Base-by-base conservation (phyloP, 2,113 vertebrate genomes). In the Rhagologus leucostigma region DNA sequence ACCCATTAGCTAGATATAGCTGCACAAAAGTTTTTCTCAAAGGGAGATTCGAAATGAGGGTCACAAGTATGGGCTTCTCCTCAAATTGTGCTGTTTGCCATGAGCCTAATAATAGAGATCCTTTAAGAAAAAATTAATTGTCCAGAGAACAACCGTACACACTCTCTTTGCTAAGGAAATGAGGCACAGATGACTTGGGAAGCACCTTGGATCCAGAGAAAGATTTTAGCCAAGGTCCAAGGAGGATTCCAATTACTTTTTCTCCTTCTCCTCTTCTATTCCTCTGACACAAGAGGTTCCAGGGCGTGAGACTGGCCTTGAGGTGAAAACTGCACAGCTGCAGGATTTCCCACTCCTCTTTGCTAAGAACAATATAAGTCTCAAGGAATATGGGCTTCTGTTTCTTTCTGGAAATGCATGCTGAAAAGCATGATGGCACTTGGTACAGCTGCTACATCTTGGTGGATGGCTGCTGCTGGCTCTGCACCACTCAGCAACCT, bases 11-110 rank as follows among this genome's bases (percentile, higher is more conserved):
- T 42, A 46, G 26, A 9, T 29, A 62, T 6, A 37, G 12, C 32
- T 53, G 8, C 55, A 32, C 9, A 52, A 44, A 84, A 33, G 1
- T 12, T 80, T 83, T 89, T 65, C 41, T 50, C 32, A 82, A 39
- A 57, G 4, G 3, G 20, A 53, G 8, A 67, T 70, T 50, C 1
- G 0, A 46, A 46, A 42, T 19, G 35, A 33, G 3, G 4, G 14
- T 21, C 17, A 47, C 24, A 41, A n/a, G 13, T 52, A 17, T 13
- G 19, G 15, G 3, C 3, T 29, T 1, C 32, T 44, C 22, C n/a
- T 53, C 41, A 80, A 84, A 77, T 23, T 24, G 11, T 65, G 71
- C 15, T 71, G 12, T 46, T 87, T 84, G 10, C 17, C 5, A 18
- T 11, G 4, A 89, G 13, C n/a, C 26, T 74, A 49, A 62, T 57